phyloP scores from a whole-genome alignment of 2,888 invertebrate species.

The Leistus spinibarbis region DNA sequence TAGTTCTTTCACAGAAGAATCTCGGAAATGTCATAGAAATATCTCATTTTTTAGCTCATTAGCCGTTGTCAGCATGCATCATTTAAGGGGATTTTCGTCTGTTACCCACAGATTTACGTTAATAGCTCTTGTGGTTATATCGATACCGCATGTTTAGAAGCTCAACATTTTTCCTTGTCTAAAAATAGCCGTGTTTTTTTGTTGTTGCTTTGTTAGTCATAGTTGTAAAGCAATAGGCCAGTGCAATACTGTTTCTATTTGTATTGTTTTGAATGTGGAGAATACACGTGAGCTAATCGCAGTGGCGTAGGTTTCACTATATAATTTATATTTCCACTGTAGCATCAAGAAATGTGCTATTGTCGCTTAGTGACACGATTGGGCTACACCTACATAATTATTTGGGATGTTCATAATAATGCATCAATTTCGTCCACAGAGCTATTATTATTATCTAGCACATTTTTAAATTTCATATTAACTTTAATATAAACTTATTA shows the following conservation, averaged over 20 bases:
- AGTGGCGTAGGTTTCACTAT: not conserved
- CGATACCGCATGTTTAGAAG: conserved; percentile 12
- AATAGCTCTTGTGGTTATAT: conserved; percentile 1
- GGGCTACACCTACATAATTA: too few relatives aligned
- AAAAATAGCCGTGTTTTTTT: not conserved
- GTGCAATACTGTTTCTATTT: not conserved
- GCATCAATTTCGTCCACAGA: too few relatives aligned
- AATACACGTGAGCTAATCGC: not conserved
- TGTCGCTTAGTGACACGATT: too few relatives aligned
- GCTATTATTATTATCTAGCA: too few relatives aligned
- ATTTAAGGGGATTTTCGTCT: not conserved
- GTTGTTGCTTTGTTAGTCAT: conserved; percentile 45
- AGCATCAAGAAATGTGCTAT: too few relatives aligned
- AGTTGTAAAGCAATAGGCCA: conserved; percentile 44
- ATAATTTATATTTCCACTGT: too few relatives aligned
- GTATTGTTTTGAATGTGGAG: not conserved
- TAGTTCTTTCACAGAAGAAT: not conserved
- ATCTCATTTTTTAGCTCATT: conserved; percentile 3
- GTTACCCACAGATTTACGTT: not conserved
- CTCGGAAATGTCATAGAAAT: not conserved
- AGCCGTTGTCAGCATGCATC: conserved; percentile 4
- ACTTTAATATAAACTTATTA: too few relatives aligned
- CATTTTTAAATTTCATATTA: too few relatives aligned
- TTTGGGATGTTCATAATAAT: too few relatives aligned
- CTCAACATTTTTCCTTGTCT: not conserved